These are phyloP conservation scores for Lasioglossum marginatum DNA, from an alignment of 2,888 invertebrate species.

Conservation along the genomic window DNA sequence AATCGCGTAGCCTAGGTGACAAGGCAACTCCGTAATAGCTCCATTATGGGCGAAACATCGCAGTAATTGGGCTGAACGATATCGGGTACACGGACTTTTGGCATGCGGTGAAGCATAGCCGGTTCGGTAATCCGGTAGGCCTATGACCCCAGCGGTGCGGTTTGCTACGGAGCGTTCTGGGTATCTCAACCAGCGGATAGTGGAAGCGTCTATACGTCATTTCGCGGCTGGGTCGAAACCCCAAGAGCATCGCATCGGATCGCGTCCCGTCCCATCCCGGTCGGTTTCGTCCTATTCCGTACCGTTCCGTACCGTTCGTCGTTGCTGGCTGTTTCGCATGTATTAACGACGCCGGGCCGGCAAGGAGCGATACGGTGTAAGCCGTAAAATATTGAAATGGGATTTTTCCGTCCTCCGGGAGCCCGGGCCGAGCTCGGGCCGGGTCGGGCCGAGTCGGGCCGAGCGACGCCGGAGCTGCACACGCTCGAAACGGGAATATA, in stretches of 20 bases:
- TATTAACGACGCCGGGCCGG: constrained; percentile 63
- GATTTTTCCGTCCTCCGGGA: constrained; percentile 64
- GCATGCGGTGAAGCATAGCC: constrained; percentile 69
- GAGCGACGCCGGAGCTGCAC: constrained; percentile 33
- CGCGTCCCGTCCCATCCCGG: constrained; percentile 7
- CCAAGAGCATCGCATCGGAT: constrained; percentile 49
- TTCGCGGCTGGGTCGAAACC: constrained; percentile 43
- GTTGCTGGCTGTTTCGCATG: constrained; percentile 56
- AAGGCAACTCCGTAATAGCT: constrained; percentile 57
- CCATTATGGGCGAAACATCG: constrained; percentile 57
- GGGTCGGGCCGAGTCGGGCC: background rate
- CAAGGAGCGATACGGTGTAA: constrained; percentile 72
- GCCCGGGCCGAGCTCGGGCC: background rate
- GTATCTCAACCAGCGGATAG: constrained; percentile 45
- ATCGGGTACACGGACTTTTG: constrained; percentile 72
- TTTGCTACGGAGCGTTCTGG: constrained; percentile 48
- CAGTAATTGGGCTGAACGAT: constrained; percentile 67
- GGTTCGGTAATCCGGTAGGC: constrained; percentile 62
- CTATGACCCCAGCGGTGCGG: constrained; percentile 50
- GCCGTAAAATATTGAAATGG: constrained; percentile 76
- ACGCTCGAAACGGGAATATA: constrained; percentile 64
- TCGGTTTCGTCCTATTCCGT: background rate
- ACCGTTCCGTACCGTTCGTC: background rate
- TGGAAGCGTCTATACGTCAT: constrained; percentile 66
- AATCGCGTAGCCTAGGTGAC: constrained; percentile 52